Base-by-base conservation (phyloP, 2,888 invertebrate genomes). In the Ptycholaimellus sp. region DNA sequence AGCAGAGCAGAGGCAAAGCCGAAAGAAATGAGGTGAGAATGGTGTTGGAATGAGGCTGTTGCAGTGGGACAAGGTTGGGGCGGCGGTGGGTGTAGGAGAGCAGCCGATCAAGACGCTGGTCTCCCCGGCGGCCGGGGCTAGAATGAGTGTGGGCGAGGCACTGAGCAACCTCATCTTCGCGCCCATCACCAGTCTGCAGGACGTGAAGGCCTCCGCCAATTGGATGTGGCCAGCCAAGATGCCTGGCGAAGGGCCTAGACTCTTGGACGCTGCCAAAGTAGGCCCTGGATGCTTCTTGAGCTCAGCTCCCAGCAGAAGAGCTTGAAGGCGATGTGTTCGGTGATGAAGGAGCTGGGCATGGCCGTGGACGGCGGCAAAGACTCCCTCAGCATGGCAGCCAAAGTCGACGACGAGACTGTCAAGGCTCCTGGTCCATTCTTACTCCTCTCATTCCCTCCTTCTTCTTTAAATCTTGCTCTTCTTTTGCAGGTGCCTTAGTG, bases 201-300 rank as follows among this genome's bases (percentile, higher is more conserved):
- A 96, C 61, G 75, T 93, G 2, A 96, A 93, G 63, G 90, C 90
- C 59, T 85, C 83, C 29, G 93, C 82, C n/a, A 96, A 96, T 62
- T 96, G 93, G 93, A 96, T 96, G 96, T 96, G 93, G 93, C 76
- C 85, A 0, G 93, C 90, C 11, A 93, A 93, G 64, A 65, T 83
- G 16, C 74, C 77, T 0, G 80, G 77, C 0, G 90, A 87, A 59
- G 93, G 90, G 2, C 80, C 79, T 2, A 71, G 74, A 14, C 65
- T 96, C 20, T 76, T 74, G 43, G 73, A 73, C 42, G 82, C 93
- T 0, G 90, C 90, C 54, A 63, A 65, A n/a, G n/a, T n/a, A n/a
- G n/a, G n/a, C n/a, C n/a, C n/a, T n/a, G n/a, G n/a, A n/a, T n/a
- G n/a, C n/a, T n/a, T n/a, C n/a, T n/a, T n/a, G n/a, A n/a, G n/a